Evolutionary conservation across 2,888 invertebrate genomes (phyloP).

Genomic region (Troides oblongomaculatus): DNA sequence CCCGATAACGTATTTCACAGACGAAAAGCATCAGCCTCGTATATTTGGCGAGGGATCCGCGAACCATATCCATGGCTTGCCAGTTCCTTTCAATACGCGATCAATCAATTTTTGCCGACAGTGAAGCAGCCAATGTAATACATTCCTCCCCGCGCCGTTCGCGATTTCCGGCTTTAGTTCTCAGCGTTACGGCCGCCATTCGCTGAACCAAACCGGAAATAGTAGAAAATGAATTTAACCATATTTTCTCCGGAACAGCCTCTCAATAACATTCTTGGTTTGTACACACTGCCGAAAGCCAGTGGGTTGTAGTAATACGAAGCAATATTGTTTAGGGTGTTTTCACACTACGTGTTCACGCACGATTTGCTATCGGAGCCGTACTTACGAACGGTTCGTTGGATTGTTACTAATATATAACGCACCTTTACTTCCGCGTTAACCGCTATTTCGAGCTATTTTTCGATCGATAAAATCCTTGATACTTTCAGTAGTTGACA

Average conservation of each 20-base stretch:
- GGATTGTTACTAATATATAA: not conserved
- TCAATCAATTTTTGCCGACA: slow-evolving; percentile 21
- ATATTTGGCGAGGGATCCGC: not conserved
- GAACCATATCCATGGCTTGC: slow-evolving; percentile 12
- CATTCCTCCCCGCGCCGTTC: not conserved
- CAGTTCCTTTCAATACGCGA: slow-evolving; percentile 14
- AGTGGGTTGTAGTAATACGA: slow-evolving; percentile 3
- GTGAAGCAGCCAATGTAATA: slow-evolving; percentile 6
- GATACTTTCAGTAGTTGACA: no score
- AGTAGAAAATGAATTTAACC: slow-evolving; percentile 21
- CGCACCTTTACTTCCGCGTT: not conserved
- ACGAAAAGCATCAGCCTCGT: not conserved
- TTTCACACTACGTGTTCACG: not conserved
- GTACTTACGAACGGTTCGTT: not conserved
- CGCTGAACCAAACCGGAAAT: not conserved
- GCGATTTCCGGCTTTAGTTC: not conserved
- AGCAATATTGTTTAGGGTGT: slow-evolving; percentile 13
- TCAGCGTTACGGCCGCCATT: no score
- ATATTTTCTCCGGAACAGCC: slow-evolving; percentile 20
- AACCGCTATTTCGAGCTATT: no score
- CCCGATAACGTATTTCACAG: not conserved
- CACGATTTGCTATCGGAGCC: not conserved
- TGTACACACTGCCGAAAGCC: slow-evolving; percentile 17
- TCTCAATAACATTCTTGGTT: slow-evolving; percentile 20
- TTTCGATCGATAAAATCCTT: no score